Evolutionary conservation across 1,140 invertebrate species (phyloP).

Genomic region (Drosophila mauritiana): DNA sequence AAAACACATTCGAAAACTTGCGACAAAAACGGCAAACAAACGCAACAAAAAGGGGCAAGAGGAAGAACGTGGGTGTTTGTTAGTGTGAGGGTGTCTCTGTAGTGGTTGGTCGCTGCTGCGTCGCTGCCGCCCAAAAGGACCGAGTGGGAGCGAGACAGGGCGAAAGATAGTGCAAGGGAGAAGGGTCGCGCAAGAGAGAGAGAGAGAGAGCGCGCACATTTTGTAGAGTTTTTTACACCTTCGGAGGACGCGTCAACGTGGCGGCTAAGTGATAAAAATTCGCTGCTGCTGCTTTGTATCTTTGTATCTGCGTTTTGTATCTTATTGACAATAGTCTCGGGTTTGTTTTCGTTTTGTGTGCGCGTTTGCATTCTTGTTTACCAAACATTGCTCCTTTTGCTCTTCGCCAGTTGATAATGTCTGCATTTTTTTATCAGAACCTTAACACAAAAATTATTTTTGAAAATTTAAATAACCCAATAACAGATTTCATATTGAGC

Average conservation of each 20-base stretch:
- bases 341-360: slow-evolving; percentile 16
- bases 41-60: slow-evolving; percentile 39
- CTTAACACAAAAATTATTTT: slow-evolving; percentile 14
- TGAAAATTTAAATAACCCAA: no score
- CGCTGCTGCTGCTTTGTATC: slow-evolving; percentile 40
- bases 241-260: slow-evolving; percentile 67
- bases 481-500: no score
- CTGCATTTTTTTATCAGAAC: slow-evolving; percentile 22
- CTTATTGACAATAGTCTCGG: slow-evolving; percentile 59
- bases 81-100: slow-evolving; percentile 49
- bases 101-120: slow-evolving; percentile 54
- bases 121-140: slow-evolving; percentile 29
- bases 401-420: slow-evolving; percentile 40
- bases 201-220: slow-evolving; percentile 40
- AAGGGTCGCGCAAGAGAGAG: slow-evolving; percentile 13
- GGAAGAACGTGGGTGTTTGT: slow-evolving; percentile 20
- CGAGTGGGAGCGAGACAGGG: slow-evolving; percentile 25
- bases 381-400: slow-evolving; percentile 30
- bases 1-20: slow-evolving; percentile 80
- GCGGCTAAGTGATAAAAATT: slow-evolving; percentile 74
- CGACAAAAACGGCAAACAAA: slow-evolving; percentile 77
- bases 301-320: slow-evolving; percentile 59
- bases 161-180: slow-evolving; percentile 14
- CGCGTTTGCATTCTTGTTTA: slow-evolving; percentile 45
- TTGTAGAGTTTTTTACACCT: slow-evolving; percentile 76